Percentiles rank a stretch among this genome's conserved stretches.
These are phyloP conservation scores for Laticauda laticaudata DNA, from an alignment of 2,113 vertebrate species.

Conservation along the genomic window DNA sequence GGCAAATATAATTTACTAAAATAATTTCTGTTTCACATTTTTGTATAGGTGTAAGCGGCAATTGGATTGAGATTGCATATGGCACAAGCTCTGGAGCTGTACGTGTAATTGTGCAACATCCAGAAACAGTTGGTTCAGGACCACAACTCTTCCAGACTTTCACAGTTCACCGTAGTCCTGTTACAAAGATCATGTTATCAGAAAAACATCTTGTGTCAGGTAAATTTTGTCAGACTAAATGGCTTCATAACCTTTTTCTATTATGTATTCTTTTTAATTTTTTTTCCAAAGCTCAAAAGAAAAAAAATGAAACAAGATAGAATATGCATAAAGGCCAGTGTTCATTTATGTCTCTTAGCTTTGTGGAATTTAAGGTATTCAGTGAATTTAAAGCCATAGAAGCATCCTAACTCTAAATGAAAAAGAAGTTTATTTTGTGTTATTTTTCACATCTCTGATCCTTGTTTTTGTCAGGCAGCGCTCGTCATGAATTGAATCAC, in stretches of 20 bases:
- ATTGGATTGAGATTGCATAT: constrained; percentile 98
- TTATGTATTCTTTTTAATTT: neutral
- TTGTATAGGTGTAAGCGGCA: constrained; percentile 88
- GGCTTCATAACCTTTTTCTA: neutral
- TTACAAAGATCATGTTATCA: constrained; percentile 96
- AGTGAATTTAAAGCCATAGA: neutral
- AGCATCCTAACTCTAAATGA: neutral
- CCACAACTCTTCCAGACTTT: constrained; percentile 98
- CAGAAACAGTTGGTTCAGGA: constrained; percentile 93
- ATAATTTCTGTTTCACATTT: neutral
- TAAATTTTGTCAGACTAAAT: constrained; percentile 54
- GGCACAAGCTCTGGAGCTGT: constrained; percentile 96
- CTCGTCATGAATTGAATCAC: neutral
- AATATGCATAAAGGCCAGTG: neutral
- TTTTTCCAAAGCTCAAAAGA: neutral
- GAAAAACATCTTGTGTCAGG: constrained; percentile 97
- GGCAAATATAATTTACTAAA: neutral
- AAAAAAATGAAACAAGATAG: neutral
- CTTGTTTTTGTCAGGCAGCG: neutral
- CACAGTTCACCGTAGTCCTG: constrained; percentile 93
- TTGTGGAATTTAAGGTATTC: neutral
- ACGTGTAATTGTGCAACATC: constrained; percentile 94
- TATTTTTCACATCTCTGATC: neutral
- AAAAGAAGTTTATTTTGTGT: neutral
- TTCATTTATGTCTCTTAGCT: neutral